phyloP scores from a whole-genome alignment of 2,888 invertebrate species.

The Stenchaetothrips biformis region DNA sequence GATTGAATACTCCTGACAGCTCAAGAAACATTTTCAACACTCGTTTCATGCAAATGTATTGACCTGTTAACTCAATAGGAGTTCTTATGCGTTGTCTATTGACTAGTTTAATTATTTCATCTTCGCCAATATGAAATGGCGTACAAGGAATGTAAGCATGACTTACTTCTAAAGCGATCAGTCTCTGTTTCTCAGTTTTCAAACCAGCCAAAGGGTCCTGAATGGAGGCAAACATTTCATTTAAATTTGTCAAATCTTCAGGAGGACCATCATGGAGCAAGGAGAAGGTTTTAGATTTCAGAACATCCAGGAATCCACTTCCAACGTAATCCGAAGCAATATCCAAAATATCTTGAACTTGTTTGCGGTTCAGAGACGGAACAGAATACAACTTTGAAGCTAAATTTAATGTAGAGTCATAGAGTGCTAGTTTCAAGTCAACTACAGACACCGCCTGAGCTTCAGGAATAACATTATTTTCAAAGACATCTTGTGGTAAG shows the following conservation, averaged over 20 bases:
- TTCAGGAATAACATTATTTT: not conserved
- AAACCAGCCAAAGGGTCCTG: not conserved
- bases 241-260: not conserved
- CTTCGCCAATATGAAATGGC: not conserved
- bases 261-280: not conserved
- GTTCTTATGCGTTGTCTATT: not conserved
- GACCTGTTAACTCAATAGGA: not conserved
- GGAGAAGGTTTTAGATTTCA: not conserved
- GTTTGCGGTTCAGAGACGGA: not conserved
- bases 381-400: not conserved
- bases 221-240: not conserved
- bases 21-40: not conserved
- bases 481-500: not conserved
- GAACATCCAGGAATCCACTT: not conserved
- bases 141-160: not conserved
- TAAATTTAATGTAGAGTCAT: not conserved
- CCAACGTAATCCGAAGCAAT: not conserved
- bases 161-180: not conserved
- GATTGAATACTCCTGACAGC: not conserved
- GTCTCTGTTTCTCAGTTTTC: not conserved
- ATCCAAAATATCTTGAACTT: not conserved
- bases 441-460: not conserved
- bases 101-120: not conserved
- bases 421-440: not conserved
- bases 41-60: not conserved